These are phyloP conservation scores for Galeopsomyia nigrocyanea DNA, from an alignment of 2,888 invertebrate species.

Conservation along the genomic window DNA sequence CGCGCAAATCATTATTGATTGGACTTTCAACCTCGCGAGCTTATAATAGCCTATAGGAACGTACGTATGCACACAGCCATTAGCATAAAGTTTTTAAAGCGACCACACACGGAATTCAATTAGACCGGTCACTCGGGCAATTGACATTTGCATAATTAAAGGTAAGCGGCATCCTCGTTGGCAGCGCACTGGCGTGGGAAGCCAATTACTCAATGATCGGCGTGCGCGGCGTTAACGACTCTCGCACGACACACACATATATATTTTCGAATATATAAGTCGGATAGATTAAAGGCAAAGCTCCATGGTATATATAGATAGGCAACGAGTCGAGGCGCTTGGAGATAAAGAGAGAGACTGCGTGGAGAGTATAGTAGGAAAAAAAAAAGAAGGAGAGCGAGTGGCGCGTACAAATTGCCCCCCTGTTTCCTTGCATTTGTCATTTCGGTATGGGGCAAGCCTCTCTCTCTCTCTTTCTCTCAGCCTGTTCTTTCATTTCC, in stretches of 20 bases:
- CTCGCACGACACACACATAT: not conserved
- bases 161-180: not conserved
- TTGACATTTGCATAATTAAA: constrained; percentile 25
- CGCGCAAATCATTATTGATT: too few species aligned
- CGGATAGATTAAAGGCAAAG: constrained; percentile 44
- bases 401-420: constrained; percentile 63
- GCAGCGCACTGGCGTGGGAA: constrained; percentile 41
- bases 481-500: constrained; percentile 61
- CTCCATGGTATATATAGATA: constrained; percentile 10
- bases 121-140: constrained; percentile 17
- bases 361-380: constrained; percentile 38
- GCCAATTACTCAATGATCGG: constrained; percentile 45
- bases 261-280: not conserved
- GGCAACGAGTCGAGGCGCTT: constrained; percentile 7
- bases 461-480: constrained; percentile 53
- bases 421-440: constrained; percentile 64
- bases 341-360: constrained; percentile 34
- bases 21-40: too few species aligned
- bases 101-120: not conserved
- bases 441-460: constrained; percentile 59
- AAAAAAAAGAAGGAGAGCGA: constrained; percentile 26
- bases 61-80: too few species aligned
- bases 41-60: too few species aligned
- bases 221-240: constrained; percentile 26
- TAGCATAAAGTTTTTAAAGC: too few species aligned